A percentile compares a stretch with the other conserved stretches of the same genome.
phyloP scores from a whole-genome alignment of 2,888 invertebrate genomes.

The Lucinisca nassula region DNA sequence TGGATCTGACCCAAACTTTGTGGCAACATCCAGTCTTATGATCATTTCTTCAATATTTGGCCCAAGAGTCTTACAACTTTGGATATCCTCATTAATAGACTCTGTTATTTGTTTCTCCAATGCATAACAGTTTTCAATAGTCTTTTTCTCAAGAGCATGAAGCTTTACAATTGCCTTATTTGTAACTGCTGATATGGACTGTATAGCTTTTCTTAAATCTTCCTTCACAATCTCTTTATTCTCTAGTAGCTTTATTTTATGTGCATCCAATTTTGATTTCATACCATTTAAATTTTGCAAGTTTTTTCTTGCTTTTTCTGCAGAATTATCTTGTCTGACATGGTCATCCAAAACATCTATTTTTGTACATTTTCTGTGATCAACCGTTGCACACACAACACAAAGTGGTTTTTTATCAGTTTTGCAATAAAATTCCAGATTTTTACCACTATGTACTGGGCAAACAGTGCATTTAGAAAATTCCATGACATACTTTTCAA shows the following conservation, averaged over 20 bases:
- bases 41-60: background rate
- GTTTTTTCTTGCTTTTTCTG: background rate
- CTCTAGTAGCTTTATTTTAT: background rate
- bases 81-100: background rate
- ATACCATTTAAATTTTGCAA: background rate
- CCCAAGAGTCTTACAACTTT: background rate
- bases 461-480: slow-evolving; percentile 9
- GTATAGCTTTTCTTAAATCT: background rate
- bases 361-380: slow-evolving; percentile 12
- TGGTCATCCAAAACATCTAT: background rate
- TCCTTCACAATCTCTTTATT: background rate
- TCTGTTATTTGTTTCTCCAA: background rate
- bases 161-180: background rate
- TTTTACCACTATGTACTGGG: background rate
- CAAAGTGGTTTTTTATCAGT: slow-evolving; percentile 6
- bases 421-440: slow-evolving; percentile 14
- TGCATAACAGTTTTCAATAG: background rate
- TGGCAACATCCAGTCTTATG: background rate
- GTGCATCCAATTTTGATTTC: background rate
- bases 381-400: background rate
- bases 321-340: background rate
- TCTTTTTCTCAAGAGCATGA: background rate
- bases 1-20: background rate
- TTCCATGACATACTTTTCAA: background rate
- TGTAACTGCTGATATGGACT: background rate